These are phyloP conservation scores for Acrobasis suavella DNA, from an alignment of 2,888 invertebrate genomes.

Conservation along the genomic window DNA sequence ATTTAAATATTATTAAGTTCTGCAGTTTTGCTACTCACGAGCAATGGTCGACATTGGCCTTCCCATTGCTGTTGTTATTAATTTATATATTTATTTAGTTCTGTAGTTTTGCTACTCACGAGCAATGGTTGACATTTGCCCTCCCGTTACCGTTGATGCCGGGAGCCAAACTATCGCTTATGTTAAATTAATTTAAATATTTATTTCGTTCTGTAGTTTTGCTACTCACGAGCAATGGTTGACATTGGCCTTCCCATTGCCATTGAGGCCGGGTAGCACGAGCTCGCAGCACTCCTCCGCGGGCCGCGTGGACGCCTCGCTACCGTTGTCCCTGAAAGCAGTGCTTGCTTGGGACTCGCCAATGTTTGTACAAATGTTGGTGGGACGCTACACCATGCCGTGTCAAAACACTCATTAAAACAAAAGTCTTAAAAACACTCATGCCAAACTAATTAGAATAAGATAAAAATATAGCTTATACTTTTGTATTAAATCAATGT, in stretches of 20 bases:
- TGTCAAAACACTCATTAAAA: not conserved
- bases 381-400: not conserved
- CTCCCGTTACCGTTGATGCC: no score
- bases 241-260: conserved; percentile 65
- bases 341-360: conserved; percentile 41
- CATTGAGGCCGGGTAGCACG: conserved; percentile 41
- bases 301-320: conserved; percentile 75
- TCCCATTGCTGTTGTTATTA: no score
- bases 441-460: not conserved
- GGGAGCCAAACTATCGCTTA: no score
- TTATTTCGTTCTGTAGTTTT: no score
- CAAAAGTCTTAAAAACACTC: not conserved
- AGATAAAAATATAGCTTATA: not conserved
- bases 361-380: conserved; percentile 14
- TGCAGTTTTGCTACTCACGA: no score
- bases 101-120: no score
- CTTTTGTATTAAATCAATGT: no score
- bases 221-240: conserved; percentile 80
- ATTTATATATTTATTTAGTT: no score
- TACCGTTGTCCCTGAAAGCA: conserved; percentile 78
- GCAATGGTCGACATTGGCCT: no score
- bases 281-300: conserved; percentile 70
- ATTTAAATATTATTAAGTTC: no score
- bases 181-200: no score
- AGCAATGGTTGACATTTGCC: no score